phyloP scores from a whole-genome alignment of 53 echinoderm and acorn worm species.

The Astropecten irregularis region DNA sequence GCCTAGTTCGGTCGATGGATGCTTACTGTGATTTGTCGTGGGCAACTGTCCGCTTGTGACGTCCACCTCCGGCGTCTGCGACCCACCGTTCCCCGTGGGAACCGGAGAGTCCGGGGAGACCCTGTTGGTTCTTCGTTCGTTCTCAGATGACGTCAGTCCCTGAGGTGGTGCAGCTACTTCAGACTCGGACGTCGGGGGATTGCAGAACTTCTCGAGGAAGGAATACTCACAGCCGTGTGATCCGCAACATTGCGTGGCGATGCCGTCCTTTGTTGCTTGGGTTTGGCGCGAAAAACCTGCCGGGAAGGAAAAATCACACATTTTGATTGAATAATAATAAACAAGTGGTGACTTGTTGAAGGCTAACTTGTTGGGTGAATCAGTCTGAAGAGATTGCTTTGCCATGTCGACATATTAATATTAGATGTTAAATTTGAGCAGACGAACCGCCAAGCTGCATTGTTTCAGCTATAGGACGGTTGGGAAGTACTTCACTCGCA shows the following conservation, averaged over 20 bases:
- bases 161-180: conserved; percentile 1
- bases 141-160: neutral
- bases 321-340: neutral
- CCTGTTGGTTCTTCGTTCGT: conserved; percentile 2
- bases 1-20: neutral
- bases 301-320: neutral
- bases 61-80: neutral
- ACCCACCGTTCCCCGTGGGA: neutral
- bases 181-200: conserved; percentile 5
- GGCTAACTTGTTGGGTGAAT: neutral
- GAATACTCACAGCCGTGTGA: neutral
- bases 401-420: no score
- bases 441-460: no score
- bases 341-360: neutral
- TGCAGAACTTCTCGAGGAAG: conserved; percentile 29
- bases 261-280: neutral
- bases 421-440: no score
- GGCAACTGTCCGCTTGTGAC: neutral
- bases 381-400: no score
- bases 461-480: no score
- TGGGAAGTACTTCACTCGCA: no score
- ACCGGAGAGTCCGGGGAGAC: neutral
- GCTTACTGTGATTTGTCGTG: neutral
- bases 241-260: conserved; percentile 18
- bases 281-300: conserved; percentile 1